Evolutionary conservation across 1,140 invertebrate genomes (phyloP).

Genomic region (Lepidurus couesii): DNA sequence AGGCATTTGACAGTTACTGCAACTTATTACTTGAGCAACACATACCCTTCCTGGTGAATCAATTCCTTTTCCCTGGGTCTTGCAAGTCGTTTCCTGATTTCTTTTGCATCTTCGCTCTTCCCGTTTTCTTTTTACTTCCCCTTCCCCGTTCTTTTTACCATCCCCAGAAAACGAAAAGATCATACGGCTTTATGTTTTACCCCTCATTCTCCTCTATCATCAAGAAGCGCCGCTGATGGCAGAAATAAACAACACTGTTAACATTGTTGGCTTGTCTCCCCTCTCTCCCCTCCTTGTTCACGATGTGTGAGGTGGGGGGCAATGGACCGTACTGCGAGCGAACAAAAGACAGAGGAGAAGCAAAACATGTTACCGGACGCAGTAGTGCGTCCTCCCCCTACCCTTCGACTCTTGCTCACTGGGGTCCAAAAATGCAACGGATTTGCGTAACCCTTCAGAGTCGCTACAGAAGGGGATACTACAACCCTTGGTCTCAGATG

Average conservation of each 20-base stretch:
- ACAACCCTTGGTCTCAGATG: too few species aligned
- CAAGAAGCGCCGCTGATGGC: constrained; percentile 10
- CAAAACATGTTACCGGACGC: not conserved
- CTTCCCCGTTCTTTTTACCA: not conserved
- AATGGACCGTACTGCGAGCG: not conserved
- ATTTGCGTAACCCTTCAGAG: too few species aligned
- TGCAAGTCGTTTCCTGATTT: too few species aligned
- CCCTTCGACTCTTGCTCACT: not conserved
- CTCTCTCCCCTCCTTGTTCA: not conserved
- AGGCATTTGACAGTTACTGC: too few species aligned
- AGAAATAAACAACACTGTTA: not conserved
- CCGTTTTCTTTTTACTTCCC: not conserved
- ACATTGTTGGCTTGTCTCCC: not conserved
- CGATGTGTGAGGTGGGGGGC: not conserved
- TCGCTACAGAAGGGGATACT: too few species aligned
- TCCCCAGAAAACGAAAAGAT: not conserved
- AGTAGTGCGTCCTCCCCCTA: not conserved
- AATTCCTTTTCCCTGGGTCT: too few species aligned
- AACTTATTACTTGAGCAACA: too few species aligned
- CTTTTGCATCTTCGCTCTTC: too few species aligned
- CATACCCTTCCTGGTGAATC: too few species aligned
- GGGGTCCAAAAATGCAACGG: too few species aligned
- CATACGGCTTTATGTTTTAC: not conserved
- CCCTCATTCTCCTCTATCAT: not conserved
- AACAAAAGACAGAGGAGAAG: not conserved